These are phyloP conservation scores for Samia ricini DNA, from an alignment of 1,140 invertebrate genomes.

Conservation along the genomic window DNA sequence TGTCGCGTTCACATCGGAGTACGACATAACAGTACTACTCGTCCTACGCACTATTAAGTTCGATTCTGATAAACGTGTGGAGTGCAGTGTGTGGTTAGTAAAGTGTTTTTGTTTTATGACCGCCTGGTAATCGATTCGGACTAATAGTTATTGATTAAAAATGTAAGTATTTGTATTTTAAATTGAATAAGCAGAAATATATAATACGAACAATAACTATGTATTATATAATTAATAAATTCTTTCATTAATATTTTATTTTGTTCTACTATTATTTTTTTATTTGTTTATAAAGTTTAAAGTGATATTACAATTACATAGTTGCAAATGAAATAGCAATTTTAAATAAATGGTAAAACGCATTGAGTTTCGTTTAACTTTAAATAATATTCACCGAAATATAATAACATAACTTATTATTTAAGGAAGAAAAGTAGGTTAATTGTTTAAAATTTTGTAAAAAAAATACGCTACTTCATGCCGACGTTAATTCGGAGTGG, in stretches of 20 bases:
- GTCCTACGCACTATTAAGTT: conserved; percentile 14
- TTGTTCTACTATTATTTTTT: too few relatives aligned
- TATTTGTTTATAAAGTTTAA: too few relatives aligned
- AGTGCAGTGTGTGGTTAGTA: conserved; percentile 56
- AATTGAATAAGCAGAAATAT: too few relatives aligned
- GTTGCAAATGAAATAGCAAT: too few relatives aligned
- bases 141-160: conserved; percentile 34
- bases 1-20: conserved; percentile 38
- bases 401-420: background rate
- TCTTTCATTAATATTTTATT: too few relatives aligned
- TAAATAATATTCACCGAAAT: background rate
- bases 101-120: conserved; percentile 27
- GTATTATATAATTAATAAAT: too few relatives aligned
- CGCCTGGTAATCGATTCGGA: conserved; percentile 10
- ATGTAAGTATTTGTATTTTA: conserved; percentile 57
- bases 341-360: background rate
- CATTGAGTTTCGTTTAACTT: background rate
- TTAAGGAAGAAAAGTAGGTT: background rate
- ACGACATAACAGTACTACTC: conserved; percentile 17
- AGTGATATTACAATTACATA: too few relatives aligned
- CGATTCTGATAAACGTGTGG: conserved; percentile 35
- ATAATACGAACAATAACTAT: too few relatives aligned
- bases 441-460: background rate
- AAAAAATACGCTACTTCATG: background rate
- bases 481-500: background rate